Conservation (phyloP, 92 coral and sea anemone genomes). For the Heliopora coerulea region DNA sequence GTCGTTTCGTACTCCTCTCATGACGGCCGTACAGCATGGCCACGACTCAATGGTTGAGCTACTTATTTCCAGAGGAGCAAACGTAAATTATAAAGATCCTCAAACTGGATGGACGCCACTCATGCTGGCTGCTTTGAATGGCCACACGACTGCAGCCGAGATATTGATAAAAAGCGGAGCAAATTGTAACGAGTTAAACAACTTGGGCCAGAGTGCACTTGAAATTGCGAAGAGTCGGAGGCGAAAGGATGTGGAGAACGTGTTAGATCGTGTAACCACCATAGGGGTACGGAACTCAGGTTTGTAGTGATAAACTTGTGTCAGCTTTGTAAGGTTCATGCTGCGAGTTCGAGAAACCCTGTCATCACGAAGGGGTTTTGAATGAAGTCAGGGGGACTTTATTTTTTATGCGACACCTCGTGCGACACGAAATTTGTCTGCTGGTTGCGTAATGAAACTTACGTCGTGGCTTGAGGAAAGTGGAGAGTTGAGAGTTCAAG, state of each 20-base stretch:
- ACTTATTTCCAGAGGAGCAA: conserved; percentile 70
- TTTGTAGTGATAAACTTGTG: background rate
- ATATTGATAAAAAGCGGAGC: conserved; percentile 68
- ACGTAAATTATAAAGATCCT: conserved; percentile 63
- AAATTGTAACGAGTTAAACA: conserved; percentile 65
- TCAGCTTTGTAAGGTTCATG: conserved; percentile 11
- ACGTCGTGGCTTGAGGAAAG: too few species aligned
- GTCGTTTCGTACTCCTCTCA: conserved; percentile 46
- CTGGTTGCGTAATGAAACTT: too few species aligned
- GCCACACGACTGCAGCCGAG: conserved; percentile 73
- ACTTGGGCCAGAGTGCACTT: conserved; percentile 71
- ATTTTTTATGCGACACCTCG: too few species aligned
- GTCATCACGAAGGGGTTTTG: too few species aligned
- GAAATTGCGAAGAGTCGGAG: conserved; percentile 71
- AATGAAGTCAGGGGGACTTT: too few species aligned
- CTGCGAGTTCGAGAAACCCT: background rate
- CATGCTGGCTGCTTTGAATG: conserved; percentile 87
- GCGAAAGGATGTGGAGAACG: conserved; percentile 70
- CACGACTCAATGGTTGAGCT: conserved; percentile 73
- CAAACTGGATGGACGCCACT: conserved; percentile 86
- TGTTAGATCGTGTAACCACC: conserved; percentile 65
- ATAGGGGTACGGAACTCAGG: conserved; percentile 28
- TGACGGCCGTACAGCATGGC: conserved; percentile 93
- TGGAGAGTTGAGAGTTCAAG: too few species aligned
- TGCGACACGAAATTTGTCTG: too few species aligned